Percentiles rank a stretch among this genome's conserved stretches.
phyloP scores from a whole-genome alignment of 2,113 vertebrate species.

The Girardinichthys multiradiatus region DNA sequence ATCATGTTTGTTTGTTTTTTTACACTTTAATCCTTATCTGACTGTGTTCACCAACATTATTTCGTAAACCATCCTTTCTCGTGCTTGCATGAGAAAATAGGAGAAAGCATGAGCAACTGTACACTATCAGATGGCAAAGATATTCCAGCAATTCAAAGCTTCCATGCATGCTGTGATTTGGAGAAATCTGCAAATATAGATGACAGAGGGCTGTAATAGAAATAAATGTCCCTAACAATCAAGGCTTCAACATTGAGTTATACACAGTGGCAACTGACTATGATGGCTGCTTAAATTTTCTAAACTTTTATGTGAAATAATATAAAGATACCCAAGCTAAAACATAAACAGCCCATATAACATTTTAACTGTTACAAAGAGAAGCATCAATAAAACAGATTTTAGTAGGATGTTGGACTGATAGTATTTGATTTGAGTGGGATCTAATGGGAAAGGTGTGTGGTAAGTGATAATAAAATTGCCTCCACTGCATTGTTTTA shows the following conservation, averaged over 20 bases:
- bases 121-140: neutral
- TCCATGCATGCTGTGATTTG: neutral
- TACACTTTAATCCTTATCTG: neutral
- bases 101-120: neutral
- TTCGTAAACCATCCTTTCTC: neutral
- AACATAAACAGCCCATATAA: slow-evolving; percentile 12
- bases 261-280: neutral
- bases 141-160: neutral
- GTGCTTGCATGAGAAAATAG: neutral
- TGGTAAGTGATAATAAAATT: neutral
- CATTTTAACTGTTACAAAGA: neutral
- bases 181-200: neutral
- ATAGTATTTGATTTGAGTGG: neutral
- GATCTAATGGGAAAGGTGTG: neutral
- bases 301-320: neutral
- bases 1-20: neutral
- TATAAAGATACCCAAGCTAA: slow-evolving; percentile 4
- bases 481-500: neutral
- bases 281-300: neutral
- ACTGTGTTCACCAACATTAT: neutral
- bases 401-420: slow-evolving; percentile 3
- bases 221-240: neutral
- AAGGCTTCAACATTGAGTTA: neutral
- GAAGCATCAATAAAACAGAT: neutral
- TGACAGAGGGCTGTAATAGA: neutral